Percentiles rank a stretch among this genome's conserved stretches.
These are phyloP conservation scores for Onychomys torridus DNA, from an alignment of 2,797 vertebrate genomes.

Conservation along the genomic window DNA sequence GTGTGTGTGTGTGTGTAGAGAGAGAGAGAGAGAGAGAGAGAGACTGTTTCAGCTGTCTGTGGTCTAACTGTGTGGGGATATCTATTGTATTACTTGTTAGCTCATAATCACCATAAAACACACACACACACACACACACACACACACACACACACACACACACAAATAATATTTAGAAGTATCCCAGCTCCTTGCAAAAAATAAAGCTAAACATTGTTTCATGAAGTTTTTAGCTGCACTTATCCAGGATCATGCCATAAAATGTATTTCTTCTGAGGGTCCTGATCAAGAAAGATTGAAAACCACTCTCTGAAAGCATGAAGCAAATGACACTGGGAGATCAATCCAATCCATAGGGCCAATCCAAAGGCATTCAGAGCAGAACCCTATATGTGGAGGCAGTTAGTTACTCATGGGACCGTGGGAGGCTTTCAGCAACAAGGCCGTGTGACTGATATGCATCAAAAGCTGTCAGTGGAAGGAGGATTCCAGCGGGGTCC, in stretches of 20 bases:
- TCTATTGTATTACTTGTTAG: not conserved
- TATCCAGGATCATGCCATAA: not conserved
- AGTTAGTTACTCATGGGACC: not conserved
- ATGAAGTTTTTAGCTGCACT: not conserved
- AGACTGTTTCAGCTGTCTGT: not conserved
- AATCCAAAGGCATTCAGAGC: not conserved
- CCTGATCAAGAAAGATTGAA: not conserved
- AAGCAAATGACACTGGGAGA: not conserved
- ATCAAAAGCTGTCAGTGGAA: not conserved
- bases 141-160: not conserved
- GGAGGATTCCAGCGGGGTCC: too few relatives aligned
- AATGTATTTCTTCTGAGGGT: not conserved
- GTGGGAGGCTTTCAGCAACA: not conserved
- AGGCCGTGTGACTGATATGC: not conserved
- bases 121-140: not conserved
- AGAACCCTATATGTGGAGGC: not conserved
- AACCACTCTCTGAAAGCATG: not conserved
- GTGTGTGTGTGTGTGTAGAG: too few relatives aligned
- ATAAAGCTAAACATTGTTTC: not conserved
- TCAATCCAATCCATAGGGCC: not conserved
- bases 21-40: too few relatives aligned
- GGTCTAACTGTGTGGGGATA: not conserved
- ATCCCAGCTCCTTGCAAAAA: not conserved
- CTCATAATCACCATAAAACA: not conserved
- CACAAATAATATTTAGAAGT: not conserved